Conservation (phyloP, 2,797 vertebrate genomes). For the Trematomus bernacchii region DNA sequence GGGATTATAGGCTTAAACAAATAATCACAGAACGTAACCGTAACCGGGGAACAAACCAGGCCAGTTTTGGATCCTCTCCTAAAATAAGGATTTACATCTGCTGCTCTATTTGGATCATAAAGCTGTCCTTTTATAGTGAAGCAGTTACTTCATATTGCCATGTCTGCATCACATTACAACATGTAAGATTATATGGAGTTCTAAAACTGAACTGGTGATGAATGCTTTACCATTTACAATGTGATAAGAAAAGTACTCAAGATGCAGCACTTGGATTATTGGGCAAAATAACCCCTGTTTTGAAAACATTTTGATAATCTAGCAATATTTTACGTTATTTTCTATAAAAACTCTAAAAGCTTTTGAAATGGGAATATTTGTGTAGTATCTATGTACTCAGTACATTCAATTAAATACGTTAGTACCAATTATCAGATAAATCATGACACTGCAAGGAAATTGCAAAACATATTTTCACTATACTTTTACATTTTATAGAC, state of each 20-base stretch:
- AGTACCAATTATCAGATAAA: neutral
- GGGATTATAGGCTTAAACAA: constrained; percentile 73
- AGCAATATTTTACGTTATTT: neutral
- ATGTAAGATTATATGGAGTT: neutral
- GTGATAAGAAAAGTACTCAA: neutral
- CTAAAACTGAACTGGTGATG: neutral
- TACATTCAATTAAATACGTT: neutral
- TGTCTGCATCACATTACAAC: neutral
- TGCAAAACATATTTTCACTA: neutral
- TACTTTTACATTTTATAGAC: neutral
- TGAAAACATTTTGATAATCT: neutral
- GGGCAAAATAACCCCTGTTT: neutral
- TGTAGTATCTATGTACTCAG: neutral
- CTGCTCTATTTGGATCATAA: constrained; percentile 21
- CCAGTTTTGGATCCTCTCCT: constrained; percentile 50
- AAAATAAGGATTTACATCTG: constrained; percentile 65
- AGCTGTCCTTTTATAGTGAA: neutral
- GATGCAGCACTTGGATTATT: neutral
- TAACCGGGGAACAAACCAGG: constrained; percentile 50
- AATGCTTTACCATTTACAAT: neutral
- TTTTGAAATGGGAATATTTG: neutral
- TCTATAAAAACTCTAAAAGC: neutral
- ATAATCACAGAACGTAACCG: constrained; percentile 56
- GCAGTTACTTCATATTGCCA: neutral
- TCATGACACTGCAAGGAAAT: neutral